Base-by-base conservation (phyloP, 2,113 vertebrate species). In the Nyctereutes procyonoides region DNA sequence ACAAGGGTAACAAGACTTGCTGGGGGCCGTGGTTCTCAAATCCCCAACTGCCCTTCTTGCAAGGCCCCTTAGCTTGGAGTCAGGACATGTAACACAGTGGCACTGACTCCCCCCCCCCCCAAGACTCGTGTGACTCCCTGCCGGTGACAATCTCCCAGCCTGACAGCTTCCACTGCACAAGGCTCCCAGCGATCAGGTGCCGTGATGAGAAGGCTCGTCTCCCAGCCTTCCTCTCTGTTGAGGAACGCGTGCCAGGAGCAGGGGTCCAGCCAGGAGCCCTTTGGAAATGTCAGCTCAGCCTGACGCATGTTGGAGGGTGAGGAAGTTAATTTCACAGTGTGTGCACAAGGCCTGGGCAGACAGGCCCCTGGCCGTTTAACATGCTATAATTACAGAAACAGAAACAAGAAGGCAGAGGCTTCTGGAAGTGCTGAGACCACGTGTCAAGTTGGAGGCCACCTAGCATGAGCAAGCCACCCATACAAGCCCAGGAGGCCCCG, bases 271-370 rank as follows among this genome's bases (percentile, higher is more conserved):
- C 55, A 0, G 74, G 15, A 94, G 85, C 32, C 93, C 88, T 55
- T 0, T 24, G 90, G 96, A 97, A 98, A 98, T 98, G 98, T 97
- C 98, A 98, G 98, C 98, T 96, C 97, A 97, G 98, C 73, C 98
- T 81, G 2, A 96, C 16, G 89, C 26, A 15, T 65, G 98, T 43
- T 97, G 97, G 97, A 98, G 98, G 98, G 98, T 71, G 98, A 97
- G 98, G 77, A 98, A 99, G 98, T 98, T 99, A 99, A 99, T 99
- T 99, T 99, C 99, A 99, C 99, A 99, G 99, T 98, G 96, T 91
- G 90, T 99, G 99, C 99, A 98, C 99, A 98, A 98, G 98, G 98
- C 97, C 97, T 88, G 96, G 96, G 97, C 97, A 97, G 97, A 96
- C 91, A 97, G 98, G 98, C 90, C 96, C 97, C 98, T 92, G 8